Conservation (phyloP, 2,888 invertebrate genomes). For the Hypomecis atomaria region DNA sequence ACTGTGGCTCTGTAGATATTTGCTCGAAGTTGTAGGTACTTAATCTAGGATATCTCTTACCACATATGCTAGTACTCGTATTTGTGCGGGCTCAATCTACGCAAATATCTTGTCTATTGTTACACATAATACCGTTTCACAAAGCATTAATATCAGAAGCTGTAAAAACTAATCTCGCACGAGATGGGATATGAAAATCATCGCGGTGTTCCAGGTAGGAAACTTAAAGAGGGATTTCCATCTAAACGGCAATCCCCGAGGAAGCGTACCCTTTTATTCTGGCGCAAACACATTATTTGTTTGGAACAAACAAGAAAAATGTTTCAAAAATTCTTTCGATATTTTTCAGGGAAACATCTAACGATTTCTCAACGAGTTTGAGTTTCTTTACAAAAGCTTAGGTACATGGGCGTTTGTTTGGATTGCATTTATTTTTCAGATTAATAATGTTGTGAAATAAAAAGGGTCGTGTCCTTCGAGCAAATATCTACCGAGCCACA, state of each 20-base stretch:
- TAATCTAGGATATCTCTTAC: too few species aligned
- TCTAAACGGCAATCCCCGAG: conserved; percentile 17
- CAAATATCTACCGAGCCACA: too few species aligned
- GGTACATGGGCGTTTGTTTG: conserved; percentile 4
- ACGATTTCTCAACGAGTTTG: conserved; percentile 13
- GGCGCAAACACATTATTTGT: conserved; percentile 25
- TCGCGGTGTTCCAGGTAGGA: conserved; percentile 18
- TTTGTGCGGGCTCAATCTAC: too few species aligned
- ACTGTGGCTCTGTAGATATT: too few species aligned
- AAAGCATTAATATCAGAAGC: not conserved
- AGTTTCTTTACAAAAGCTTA: conserved; percentile 10
- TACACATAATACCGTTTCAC: not conserved
- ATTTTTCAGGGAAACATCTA: conserved; percentile 14
- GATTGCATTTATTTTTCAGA: conserved; percentile 2
- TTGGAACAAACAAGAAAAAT: conserved; percentile 25
- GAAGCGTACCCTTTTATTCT: conserved; percentile 22
- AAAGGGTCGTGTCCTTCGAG: too few species aligned
- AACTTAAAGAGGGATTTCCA: conserved; percentile 20
- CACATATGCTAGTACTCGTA: too few species aligned
- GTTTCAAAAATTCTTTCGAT: conserved; percentile 17
- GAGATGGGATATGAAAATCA: conserved; percentile 16
- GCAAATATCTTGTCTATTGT: not conserved
- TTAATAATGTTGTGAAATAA: not conserved
- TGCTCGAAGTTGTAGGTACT: too few species aligned
- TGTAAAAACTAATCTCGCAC: conserved; percentile 10